A percentile compares a stretch with the other conserved stretches of the same genome.
phyloP scores from a whole-genome alignment of 1,140 invertebrate genomes.

The Hydropsyche tenuis region DNA sequence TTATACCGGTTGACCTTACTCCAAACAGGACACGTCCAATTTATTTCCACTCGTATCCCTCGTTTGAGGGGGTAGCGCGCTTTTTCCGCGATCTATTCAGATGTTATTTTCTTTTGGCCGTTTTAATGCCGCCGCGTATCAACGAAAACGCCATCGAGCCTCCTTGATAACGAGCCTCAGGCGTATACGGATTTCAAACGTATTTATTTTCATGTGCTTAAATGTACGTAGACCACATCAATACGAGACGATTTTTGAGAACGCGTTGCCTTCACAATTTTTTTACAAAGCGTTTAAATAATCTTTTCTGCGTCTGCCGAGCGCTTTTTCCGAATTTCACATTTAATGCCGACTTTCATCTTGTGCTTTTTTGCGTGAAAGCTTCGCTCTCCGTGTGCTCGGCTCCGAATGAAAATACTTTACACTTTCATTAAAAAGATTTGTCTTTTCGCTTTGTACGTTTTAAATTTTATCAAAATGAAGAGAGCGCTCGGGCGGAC shows the following conservation, averaged over 20 bases:
- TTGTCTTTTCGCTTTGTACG: too few species aligned
- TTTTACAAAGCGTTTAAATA: constrained; percentile 10
- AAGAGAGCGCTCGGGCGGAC: too few species aligned
- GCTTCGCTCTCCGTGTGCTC: background rate
- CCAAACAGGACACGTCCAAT: constrained; percentile 25
- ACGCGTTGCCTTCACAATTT: background rate
- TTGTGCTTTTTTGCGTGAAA: constrained; percentile 4
- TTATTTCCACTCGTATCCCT: constrained; percentile 26
- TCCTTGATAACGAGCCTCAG: background rate
- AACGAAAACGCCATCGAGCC: constrained; percentile 3
- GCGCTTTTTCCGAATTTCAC: background rate
- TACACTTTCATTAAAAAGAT: too few species aligned
- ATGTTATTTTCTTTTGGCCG: constrained; percentile 8
- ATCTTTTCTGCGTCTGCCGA: background rate
- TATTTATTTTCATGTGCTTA: too few species aligned
- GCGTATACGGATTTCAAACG: background rate
- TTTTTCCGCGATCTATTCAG: constrained; percentile 14
- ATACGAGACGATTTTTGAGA: too few species aligned
- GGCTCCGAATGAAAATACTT: too few species aligned
- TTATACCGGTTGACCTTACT: constrained; percentile 18
- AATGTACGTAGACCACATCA: too few species aligned
- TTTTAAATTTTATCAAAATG: too few species aligned
- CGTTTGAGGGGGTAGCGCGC: background rate
- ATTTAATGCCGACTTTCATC: constrained; percentile 6
- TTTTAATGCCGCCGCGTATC: constrained; percentile 13